These are phyloP conservation scores for Nestor notabilis DNA, from an alignment of 2,113 vertebrate species.

Conservation along the genomic window DNA sequence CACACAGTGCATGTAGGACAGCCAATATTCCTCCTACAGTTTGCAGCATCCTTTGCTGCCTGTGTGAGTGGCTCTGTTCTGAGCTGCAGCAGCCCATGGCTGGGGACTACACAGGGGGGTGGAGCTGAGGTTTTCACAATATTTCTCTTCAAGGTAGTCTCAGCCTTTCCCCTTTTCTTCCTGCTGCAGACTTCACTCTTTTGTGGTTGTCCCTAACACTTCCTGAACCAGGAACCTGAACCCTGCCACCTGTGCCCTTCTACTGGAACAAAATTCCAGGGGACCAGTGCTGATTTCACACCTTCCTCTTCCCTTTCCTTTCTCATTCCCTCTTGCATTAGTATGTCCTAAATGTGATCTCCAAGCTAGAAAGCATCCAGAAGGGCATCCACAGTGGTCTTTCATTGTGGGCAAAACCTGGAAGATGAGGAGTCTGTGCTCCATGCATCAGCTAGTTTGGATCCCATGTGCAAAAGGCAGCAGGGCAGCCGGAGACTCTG, in stretches of 20 bases:
- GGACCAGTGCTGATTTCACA: not conserved
- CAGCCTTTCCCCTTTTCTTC: not conserved
- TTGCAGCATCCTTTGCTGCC: not conserved
- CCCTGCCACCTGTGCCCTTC: not conserved
- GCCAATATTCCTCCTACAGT: not conserved
- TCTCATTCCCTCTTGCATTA: not conserved
- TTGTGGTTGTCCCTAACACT: not conserved
- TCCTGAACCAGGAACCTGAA: not conserved
- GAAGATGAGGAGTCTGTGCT: not conserved
- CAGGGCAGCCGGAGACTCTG: not conserved
- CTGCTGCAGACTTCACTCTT: not conserved
- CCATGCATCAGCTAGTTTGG: not conserved
- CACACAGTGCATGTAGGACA: rapidly evolving
- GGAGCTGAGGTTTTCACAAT: not conserved
- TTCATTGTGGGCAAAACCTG: not conserved
- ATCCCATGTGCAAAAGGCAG: not conserved
- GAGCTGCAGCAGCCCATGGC: not conserved
- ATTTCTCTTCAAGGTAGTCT: not conserved
- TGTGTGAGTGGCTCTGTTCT: not conserved
- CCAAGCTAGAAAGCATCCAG: not conserved
- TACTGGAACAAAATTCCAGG: not conserved
- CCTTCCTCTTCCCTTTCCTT: not conserved
- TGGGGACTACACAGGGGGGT: not conserved
- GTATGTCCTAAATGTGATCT: not conserved
- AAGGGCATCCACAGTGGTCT: not conserved